Base-by-base conservation (phyloP, 1,140 invertebrate genomes). In the Drosophila busckii region DNA sequence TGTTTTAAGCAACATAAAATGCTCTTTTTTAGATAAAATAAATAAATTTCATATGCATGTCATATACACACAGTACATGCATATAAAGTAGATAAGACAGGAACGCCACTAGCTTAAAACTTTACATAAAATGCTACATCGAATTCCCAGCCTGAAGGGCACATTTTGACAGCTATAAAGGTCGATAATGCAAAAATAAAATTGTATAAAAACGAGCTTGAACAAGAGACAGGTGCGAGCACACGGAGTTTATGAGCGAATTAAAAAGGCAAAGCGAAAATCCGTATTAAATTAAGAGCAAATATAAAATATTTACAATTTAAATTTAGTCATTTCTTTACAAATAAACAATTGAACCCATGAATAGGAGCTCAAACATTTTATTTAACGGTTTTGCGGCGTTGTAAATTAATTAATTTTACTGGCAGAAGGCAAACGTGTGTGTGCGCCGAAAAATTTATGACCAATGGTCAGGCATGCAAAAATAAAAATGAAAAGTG, bases 391-490 rank as follows among this genome's bases (percentile, higher is more conserved):
- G n/a, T n/a, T n/a, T 32, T 60, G 37, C 25, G 22, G 32, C 16
- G 44, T n/a, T 28, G 26, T 25, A 25, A 22, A 71, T 56, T 68
- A 68, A 78, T 71, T 55, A 68, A 68, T 64, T 80, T n/a, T 49
- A 22, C 41, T 49, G 62, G 53, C 35, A 55, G 46, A 28, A n/a
- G 10, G 34, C 19, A 17, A 52, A 35, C 31, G 55, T 50, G 46
- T 68, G 53, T 64, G 25, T 59, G 64, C 35, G 20, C 20, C 40
- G 44, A 42, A 64, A 64, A 65, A 59, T 73, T 73, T 73, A 78
- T 73, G 42, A 23, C 35, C 34, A 12, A 13, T 15, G 54, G 53
- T 35, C 40, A 70, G 5, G 19, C 17, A 12, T 23, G 16, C 4
- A 28, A 45, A 34, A 16, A 31, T 44, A 25, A 41, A 31, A 4